phyloP scores from a whole-genome alignment of 2,888 invertebrate species.

The Linhomoeus sp. region DNA sequence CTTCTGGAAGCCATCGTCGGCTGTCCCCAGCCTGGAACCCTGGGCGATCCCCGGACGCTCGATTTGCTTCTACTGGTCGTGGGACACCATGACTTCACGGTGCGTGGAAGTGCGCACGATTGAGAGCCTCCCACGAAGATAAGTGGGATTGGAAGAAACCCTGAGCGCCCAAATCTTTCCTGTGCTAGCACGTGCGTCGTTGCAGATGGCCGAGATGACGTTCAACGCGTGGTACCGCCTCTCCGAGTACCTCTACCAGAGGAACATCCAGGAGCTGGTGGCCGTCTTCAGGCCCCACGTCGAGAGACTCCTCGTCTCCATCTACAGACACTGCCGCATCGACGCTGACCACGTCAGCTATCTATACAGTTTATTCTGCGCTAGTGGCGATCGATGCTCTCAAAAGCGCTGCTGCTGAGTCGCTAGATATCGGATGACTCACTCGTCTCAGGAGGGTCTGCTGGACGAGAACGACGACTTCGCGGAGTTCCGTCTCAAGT shows the following conservation, averaged over 20 bases:
- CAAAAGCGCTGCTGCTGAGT: no score
- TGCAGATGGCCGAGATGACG: conserved; percentile 55
- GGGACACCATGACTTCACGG: conserved; percentile 92
- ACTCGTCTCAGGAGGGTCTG: conserved; percentile 42
- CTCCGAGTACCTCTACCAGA: conserved; percentile 78
- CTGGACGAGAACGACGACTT: conserved; percentile 61
- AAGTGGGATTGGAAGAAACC: no score
- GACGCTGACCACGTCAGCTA: conserved; percentile 70
- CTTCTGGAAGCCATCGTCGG: conserved; percentile 60
- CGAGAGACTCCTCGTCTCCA: conserved; percentile 63
- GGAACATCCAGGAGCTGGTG: conserved; percentile 55
- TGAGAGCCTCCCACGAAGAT: background rate
- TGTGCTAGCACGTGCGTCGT: no score
- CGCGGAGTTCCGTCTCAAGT: conserved; percentile 56
- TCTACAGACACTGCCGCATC: conserved; percentile 82
- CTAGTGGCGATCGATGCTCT: no score
- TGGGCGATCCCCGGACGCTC: conserved; percentile 48
- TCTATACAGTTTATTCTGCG: no score
- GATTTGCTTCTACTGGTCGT: conserved; percentile 75
- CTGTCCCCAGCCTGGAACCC: conserved; percentile 8
- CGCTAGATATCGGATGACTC: background rate
- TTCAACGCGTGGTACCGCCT: conserved; percentile 91
- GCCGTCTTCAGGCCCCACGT: conserved; percentile 64
- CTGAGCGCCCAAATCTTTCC: no score
- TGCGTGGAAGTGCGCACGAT: conserved; percentile 26